These are phyloP conservation scores for Gallinago stenura DNA, from an alignment of 2,797 vertebrate species.

Conservation along the genomic window DNA sequence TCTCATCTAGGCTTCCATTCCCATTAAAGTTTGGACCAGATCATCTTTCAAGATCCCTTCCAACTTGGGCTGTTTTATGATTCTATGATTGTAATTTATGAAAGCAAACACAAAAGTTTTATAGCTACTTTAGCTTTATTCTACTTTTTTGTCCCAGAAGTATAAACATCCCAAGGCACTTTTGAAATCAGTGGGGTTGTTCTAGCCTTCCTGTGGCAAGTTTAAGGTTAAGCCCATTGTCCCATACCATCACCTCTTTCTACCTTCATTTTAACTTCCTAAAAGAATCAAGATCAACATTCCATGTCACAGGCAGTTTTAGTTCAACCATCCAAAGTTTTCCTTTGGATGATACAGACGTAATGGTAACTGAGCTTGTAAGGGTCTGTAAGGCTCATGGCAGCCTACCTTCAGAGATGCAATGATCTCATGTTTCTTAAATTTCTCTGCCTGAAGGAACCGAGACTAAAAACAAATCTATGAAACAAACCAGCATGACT, in stretches of 20 bases:
- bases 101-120: background rate
- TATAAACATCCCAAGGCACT: background rate
- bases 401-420: background rate
- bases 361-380: background rate
- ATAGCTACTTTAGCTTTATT: background rate
- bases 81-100: background rate
- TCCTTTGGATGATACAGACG: background rate
- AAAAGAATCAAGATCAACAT: background rate
- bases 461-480: constrained; percentile 25
- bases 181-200: background rate
- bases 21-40: background rate
- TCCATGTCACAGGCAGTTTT: background rate
- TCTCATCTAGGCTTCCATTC: background rate
- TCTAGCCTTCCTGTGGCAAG: background rate
- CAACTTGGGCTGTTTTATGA: background rate
- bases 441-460: constrained; percentile 38
- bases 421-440: constrained; percentile 32
- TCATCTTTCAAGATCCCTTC: background rate
- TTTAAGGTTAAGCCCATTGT: background rate
- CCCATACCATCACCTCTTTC: background rate
- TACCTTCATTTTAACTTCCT: background rate
- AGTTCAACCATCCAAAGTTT: background rate
- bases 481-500: constrained; percentile 32
- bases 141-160: background rate
- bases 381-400: background rate